Base-by-base conservation (phyloP, 2,888 invertebrate species). In the Sinopyrophorus schimmeli region DNA sequence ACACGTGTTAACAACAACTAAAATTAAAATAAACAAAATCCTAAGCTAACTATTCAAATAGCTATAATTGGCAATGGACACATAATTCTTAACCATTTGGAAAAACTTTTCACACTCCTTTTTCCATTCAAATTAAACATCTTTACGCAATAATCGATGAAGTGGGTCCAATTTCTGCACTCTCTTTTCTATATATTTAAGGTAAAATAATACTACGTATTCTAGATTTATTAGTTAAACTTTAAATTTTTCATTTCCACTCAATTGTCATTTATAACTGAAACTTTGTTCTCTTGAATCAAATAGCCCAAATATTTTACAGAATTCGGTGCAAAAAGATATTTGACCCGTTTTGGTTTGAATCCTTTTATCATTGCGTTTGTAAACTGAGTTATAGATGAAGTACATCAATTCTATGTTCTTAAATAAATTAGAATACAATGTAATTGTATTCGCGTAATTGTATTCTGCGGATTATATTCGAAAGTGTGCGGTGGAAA, bases 221-320 rank as follows among this genome's bases (percentile, higher is more conserved):
- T 10, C 39, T 12, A 3, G 37, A 37, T 23, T 39, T 15, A 16
- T 20, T 15, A 9, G 7, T 18, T 2, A 23, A 23, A 7, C 20
- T 20, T 3, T 20, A 35, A 15, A 21, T 21, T 21, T 21, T 23
- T 17, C n/a, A 35, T 35, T 5, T 53, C 34, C 3, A 51, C 53
- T 27, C 58, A 30, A 34, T 60, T 55, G n/a, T 57, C 55, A 44
- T 57, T 41, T n/a, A 9, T 2, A 24, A 7, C 10, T 5, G 7
- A 10, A 5, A 35, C 9, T 35, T 21, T 10, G 23, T 17, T 18
- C n/a, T 18, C n/a, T 5, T 9, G 14, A 16, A 38, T 38, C 7
- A 18, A 3, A 43, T 48, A 42, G 1, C 47, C 47, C 1, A 52
- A 27, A 24, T 52, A 52, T 17, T 37, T 42, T 1, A 49, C 52